phyloP scores from a whole-genome alignment of 2,888 invertebrate species.

The Acronicta alni region DNA sequence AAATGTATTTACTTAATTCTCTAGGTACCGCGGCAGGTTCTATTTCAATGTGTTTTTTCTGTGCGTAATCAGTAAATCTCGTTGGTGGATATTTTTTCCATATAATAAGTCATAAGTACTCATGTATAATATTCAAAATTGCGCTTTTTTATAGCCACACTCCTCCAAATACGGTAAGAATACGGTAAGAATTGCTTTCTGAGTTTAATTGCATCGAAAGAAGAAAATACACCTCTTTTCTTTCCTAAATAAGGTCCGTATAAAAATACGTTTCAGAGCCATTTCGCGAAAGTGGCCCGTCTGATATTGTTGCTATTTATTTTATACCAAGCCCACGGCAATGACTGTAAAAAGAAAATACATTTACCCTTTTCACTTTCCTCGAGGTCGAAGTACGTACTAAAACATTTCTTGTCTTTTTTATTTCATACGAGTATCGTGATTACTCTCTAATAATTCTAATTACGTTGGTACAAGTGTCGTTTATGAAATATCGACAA shows the following conservation, averaged over 20 bases:
- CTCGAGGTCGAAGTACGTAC: slow-evolving; percentile 22
- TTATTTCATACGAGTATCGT: neutral
- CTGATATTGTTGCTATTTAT: slow-evolving; percentile 59
- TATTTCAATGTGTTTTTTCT: no score
- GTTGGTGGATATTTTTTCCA: no score
- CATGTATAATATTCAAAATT: no score
- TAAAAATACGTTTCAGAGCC: slow-evolving; percentile 54
- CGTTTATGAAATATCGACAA: neutral
- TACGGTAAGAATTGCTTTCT: slow-evolving; percentile 12
- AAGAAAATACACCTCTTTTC: slow-evolving; percentile 43
- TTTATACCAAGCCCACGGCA: slow-evolving; percentile 45
- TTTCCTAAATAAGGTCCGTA: slow-evolving; percentile 48
- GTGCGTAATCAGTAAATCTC: no score
- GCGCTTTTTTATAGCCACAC: no score
- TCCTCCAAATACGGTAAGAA: neutral
- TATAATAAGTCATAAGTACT: no score
- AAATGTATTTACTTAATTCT: no score
- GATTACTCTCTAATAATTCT: neutral
- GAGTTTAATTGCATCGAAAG: slow-evolving; percentile 47
- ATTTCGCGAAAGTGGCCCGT: slow-evolving; percentile 53
- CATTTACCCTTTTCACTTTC: slow-evolving; percentile 33
- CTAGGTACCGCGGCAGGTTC: no score
- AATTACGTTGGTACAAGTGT: neutral
- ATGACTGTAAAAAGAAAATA: slow-evolving; percentile 31
- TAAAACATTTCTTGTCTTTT: neutral